Evolutionary conservation across 2,888 invertebrate species (phyloP), one percentile per base, ranked within the genome.

Genomic region (Andrena praecox): DNA sequence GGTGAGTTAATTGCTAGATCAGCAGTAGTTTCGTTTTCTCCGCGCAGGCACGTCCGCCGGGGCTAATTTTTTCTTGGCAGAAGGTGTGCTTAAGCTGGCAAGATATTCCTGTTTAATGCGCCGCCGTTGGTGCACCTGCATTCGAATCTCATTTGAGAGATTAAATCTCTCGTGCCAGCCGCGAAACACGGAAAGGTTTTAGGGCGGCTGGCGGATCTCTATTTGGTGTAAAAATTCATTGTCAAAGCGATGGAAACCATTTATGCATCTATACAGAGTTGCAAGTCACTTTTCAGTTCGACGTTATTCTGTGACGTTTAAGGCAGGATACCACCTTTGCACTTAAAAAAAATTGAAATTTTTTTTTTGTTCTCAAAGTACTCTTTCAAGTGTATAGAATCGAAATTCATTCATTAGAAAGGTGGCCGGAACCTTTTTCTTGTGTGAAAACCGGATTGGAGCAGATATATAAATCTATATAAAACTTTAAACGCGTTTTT

Each of bases 1-100:
- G 78, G 73, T 82, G 73, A 86, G 86, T 89, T 89, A 89, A 89
- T 89, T 87, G 89, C 89, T 79, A 81, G 89, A 89, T 89, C 89
- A 89, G 80, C 84, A 72, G 77, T 66, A 80, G 80, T 77, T 87
- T 74, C 84, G 82, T 82, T 87, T 81, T 64, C 77, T 85, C 77
- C 60, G 64, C 75, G 50, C 69, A 52, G 60, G 35, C 68, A 78
- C 71, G 75, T 78, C 76, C 48, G 52, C 35, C 63, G 35, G 66
- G 67, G 79, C 70, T 81, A 82, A 82, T 85, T 88, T 88, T 87
- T 84, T 84, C 85, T 85, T 85, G 87, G 87, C 89, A 88, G 78
- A 77, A 84, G 72, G 68, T 73, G 62, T 48, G 71, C 82, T 75
- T 69, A 84, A 80, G 73, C 82, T 81, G 59, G 80, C 80, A 70